Percentiles rank a stretch among this genome's conserved stretches.
phyloP scores from a whole-genome alignment of 2,113 vertebrate species.

The Machaerirhynchus nigripectus region DNA sequence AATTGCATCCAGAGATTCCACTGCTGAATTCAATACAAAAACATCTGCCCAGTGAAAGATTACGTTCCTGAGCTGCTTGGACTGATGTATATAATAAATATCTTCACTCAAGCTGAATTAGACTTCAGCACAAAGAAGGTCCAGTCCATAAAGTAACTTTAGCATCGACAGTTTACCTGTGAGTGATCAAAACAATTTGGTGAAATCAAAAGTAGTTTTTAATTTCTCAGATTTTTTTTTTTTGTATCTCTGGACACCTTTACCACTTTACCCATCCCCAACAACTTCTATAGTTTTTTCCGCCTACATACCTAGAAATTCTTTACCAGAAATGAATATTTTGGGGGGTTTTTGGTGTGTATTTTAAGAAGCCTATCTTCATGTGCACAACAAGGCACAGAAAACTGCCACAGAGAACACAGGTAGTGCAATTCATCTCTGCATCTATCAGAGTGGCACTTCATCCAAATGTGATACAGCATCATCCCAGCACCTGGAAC shows the following conservation, averaged over 20 bases:
- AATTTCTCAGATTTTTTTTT: neutral
- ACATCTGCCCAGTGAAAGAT: neutral
- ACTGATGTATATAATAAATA: neutral
- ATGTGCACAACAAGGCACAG: neutral
- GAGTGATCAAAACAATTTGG: neutral
- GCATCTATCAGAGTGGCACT: neutral
- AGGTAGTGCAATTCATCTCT: neutral
- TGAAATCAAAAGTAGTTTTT: neutral
- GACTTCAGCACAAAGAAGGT: neutral
- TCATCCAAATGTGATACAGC: neutral
- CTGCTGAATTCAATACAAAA: neutral
- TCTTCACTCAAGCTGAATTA: neutral
- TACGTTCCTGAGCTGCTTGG: neutral
- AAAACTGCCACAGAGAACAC: neutral
- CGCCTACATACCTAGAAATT: neutral
- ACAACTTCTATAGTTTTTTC: neutral
- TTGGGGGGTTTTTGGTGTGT: neutral
- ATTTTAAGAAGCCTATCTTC: neutral
- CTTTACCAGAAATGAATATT: neutral
- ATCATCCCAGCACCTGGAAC: neutral
- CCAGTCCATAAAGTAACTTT: neutral
- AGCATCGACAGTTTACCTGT: neutral
- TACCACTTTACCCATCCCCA: rapidly evolving
- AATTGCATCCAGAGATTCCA: neutral
- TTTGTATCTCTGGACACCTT: neutral